Evolutionary conservation across 2,113 vertebrate genomes (phyloP).

Genomic region (Passer montanus): DNA sequence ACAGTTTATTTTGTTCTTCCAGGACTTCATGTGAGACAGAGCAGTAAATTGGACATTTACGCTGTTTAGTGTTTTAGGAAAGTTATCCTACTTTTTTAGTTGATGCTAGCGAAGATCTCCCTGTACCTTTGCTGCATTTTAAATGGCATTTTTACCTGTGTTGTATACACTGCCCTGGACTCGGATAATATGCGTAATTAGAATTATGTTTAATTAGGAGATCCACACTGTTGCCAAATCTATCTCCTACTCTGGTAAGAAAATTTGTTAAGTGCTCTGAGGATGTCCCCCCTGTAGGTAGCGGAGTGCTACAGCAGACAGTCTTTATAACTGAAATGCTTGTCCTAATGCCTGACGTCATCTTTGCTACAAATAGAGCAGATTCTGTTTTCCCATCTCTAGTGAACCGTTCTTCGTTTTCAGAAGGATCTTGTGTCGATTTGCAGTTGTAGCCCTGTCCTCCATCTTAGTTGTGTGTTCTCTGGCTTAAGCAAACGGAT

Average conservation of each 20-base stretch:
- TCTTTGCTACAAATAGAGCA: slow-evolving; percentile 48
- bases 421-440: background rate
- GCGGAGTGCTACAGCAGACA: background rate
- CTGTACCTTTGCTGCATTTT: background rate
- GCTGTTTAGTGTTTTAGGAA: background rate
- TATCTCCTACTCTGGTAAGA: background rate
- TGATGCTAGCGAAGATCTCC: background rate
- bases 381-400: slow-evolving; percentile 1
- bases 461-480: background rate
- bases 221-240: background rate
- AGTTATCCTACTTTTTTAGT: background rate
- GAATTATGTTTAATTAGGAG: background rate
- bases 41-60: background rate
- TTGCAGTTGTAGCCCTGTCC: background rate
- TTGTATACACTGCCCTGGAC: background rate
- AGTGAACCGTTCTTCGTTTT: background rate
- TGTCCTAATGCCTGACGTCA: slow-evolving; percentile 31
- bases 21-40: background rate
- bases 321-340: background rate
- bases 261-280: background rate
- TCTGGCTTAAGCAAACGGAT: background rate
- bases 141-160: background rate
- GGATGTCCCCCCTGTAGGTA: background rate
- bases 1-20: background rate
- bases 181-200: background rate